Base-by-base conservation (phyloP, 2,888 invertebrate genomes). In the Tenthredo scrophulariae region DNA sequence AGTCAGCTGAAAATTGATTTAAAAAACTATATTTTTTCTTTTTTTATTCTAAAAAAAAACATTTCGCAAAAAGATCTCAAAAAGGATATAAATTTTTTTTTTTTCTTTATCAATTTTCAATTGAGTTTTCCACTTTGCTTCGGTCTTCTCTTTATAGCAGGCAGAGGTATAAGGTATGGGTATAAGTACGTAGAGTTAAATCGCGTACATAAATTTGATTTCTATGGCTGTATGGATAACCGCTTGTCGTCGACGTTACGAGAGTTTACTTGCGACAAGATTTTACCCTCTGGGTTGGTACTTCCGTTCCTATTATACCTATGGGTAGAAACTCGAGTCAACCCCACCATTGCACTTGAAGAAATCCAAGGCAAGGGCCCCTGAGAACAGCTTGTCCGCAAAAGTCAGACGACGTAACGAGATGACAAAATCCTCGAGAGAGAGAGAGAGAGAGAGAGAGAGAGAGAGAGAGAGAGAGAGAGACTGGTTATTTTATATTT, bases 361-460 rank as follows among this genome's bases (percentile, higher is more conserved):
- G 87, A 86, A 87, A 88, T 88, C 88, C 88, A 87, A 90, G 33
- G 33, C 88, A 87, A 90, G 33, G 67, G 67, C 88, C 88, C 86
- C 87, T 13, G 80, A 62, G 62, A 80, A 80, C 80, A 80, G 62
- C 58, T 88, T 89, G 87, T 87, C 86, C 83, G 84, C 85, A 80
- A 80, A 88, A 88, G 88, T 86, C 86, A 88, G 89, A 89, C 89
- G 87, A 87, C 87, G 87, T 90, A 90, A 90, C 90, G 88, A 90
- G 89, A 89, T 80, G 87, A 62, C 62, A 62, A 80, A 80, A 62
- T 43, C 22, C 37, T 80, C 62, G 80, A 40, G 54, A 33, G 15
- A 43, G 43, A 74, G 22, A 72, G 10, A 43, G 7, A 43, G 10
- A 50, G 13, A 40, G 40, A 72, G 72, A 18, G 18, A 18, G 50